Base-by-base conservation (phyloP, 64 coral and sea anemone genomes). In the Actinia equina region DNA sequence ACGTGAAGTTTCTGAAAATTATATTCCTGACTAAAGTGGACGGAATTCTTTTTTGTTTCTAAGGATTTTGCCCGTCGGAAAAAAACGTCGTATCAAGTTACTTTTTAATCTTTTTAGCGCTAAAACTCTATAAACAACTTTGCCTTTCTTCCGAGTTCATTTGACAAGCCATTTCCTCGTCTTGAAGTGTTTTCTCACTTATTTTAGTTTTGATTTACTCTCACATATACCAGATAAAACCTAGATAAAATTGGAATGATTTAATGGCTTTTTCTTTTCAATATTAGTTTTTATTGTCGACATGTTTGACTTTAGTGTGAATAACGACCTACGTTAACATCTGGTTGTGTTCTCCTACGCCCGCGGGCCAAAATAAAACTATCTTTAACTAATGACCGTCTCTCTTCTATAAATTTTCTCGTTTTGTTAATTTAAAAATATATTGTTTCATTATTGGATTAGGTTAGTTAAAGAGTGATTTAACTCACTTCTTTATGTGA, bases 251-350 rank as follows among this genome's bases (percentile, higher is more conserved):
- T 20, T 65, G 0, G 3, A 30, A 74, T 26, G 69, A 13, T 14
- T 74, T 74, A 37, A 74, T 74, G 69, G 23, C 69, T 30, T 74
- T 74, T 74, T 27, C 23, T 26, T 49, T 74, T 74, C 69, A 74
- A 74, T 74, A 74, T 74, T 74, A 74, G 69, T 74, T 74, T 56
- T 22, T 74, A 74, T 37, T 74, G 69, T 41, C 69, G 26, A 74
- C 26, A 37, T 42, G 15, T 74, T 74, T 74, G 69, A 74, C 25
- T 74, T 14, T 5, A 30, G 69, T 74, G 69, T 14, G 69, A 74
- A 74, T 4, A 19, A 65, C 18, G 18, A 20, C 7, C 10, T 65
- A 23, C n/a, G 62, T 8, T n/a, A 23, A 65, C 62, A 65, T 65
- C 62, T 65, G 18, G n/a, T n/a, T n/a, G n/a, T n/a, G n/a, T n/a